Base-by-base conservation (phyloP, 2,797 vertebrate species). In the Atherinosoma microstoma region DNA sequence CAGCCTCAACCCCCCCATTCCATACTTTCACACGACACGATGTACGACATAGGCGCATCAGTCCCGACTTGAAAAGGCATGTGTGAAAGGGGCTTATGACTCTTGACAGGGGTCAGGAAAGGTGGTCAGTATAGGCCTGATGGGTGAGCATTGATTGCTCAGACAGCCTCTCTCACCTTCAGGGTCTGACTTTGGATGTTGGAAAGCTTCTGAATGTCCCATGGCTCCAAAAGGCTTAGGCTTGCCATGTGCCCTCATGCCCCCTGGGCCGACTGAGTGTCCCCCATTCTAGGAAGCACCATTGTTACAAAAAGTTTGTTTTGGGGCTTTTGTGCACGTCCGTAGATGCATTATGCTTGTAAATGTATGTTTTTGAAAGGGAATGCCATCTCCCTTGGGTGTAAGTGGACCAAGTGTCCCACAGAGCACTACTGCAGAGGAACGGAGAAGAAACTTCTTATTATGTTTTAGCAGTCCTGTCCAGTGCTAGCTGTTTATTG, bases 111-210 rank as follows among this genome's bases (percentile, higher is more conserved):
- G 89, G 87, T 91, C 87, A 85, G 78, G 47, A 61, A 83, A 88
- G 75, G 77, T 84, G 80, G 62, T 53, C 51, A 22, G 51, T 36
- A 53, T 29, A 75, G 67, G 75, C 70, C 73, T 84, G 89, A 90
- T 86, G 78, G 82, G 86, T 34, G 59, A 80, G 49, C 18, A 34
- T 72, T 76, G 76, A 89, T 83, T 80, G 60, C 62, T 71, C 64
- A 60, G 86, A 89, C 84, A 90, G 70, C 76, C 84, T 69, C 63
- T 76, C 76, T 90, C 84, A 87, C 79, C 85, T 87, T 86, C 65
- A 78, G 78, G 79, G 67, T 70, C 67, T 71, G 58, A 74, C 76
- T 84, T 82, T 62, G 75, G 75, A 53, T 78, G 68, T 16, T 75
- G 70, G 67, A 22, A 32, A 71, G 64, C 70, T 76, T 84, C 67